Evolutionary conservation across 2,888 invertebrate species (phyloP).

Genomic region (Lasius fuliginosus): DNA sequence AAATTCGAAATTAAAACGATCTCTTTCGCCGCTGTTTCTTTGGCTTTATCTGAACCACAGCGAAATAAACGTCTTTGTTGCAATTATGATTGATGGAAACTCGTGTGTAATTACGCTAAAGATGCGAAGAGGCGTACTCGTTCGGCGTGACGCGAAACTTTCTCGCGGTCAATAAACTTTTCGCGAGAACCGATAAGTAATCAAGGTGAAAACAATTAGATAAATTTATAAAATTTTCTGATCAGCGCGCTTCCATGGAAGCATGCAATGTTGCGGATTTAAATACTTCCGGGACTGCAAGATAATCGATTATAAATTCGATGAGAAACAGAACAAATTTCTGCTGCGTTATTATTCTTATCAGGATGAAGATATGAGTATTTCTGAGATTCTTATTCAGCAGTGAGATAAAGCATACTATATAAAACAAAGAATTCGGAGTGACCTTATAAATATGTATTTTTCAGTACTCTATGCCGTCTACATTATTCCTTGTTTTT

Average conservation of each 20-base stretch:
- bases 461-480: background rate
- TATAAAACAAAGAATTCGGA: background rate
- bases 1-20: constrained; percentile 3
- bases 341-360: background rate
- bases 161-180: constrained; percentile 56
- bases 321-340: background rate
- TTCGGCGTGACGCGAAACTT: constrained; percentile 56
- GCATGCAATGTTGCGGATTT: background rate
- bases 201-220: constrained; percentile 56
- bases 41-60: background rate
- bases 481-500: background rate
- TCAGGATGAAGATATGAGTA: background rate
- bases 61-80: constrained; percentile 16
- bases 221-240: constrained; percentile 13
- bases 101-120: constrained; percentile 38
- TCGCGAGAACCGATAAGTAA: constrained; percentile 44
- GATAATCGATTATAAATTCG: background rate
- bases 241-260: background rate
- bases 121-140: constrained; percentile 40
- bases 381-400: background rate
- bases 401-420: background rate
- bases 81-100: constrained; percentile 41
- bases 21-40: background rate
- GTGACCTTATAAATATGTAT: background rate
- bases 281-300: background rate